These are phyloP conservation scores for Apantesis nais DNA, from an alignment of 2,888 invertebrate genomes.

Conservation along the genomic window DNA sequence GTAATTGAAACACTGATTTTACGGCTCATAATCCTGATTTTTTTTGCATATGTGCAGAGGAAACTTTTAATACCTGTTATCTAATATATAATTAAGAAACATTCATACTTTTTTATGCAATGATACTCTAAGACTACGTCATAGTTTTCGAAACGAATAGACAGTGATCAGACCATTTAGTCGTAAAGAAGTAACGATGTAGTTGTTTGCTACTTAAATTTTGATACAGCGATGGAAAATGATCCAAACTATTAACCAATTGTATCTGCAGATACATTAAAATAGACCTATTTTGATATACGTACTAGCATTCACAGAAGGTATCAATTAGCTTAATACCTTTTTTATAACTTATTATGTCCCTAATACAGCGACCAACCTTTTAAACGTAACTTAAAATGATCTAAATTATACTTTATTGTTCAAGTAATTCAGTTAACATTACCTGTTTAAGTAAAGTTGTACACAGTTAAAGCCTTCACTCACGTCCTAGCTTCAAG, in stretches of 20 bases:
- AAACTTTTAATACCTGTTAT: too few species aligned
- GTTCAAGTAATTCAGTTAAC: neutral
- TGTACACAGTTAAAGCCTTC: neutral
- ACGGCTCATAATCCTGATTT: too few species aligned
- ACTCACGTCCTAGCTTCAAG: neutral
- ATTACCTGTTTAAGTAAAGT: neutral
- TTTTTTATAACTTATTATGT: neutral
- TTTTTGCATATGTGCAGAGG: too few species aligned
- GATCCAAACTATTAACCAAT: neutral
- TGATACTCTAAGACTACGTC: too few species aligned
- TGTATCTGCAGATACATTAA: neutral
- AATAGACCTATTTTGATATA: neutral
- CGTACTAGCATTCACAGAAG: neutral
- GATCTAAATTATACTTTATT: neutral
- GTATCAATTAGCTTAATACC: neutral
- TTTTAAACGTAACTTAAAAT: neutral
- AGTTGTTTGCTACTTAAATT: neutral
- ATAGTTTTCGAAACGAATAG: neutral
- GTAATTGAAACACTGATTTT: too few species aligned
- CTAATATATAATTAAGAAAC: neutral
- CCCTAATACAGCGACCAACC: neutral
- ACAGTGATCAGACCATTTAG: neutral
- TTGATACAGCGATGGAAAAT: too few species aligned
- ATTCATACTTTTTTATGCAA: neutral
- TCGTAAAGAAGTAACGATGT: neutral